Base-by-base conservation (phyloP, 2,888 invertebrate species). In the Acrobasis repandana region DNA sequence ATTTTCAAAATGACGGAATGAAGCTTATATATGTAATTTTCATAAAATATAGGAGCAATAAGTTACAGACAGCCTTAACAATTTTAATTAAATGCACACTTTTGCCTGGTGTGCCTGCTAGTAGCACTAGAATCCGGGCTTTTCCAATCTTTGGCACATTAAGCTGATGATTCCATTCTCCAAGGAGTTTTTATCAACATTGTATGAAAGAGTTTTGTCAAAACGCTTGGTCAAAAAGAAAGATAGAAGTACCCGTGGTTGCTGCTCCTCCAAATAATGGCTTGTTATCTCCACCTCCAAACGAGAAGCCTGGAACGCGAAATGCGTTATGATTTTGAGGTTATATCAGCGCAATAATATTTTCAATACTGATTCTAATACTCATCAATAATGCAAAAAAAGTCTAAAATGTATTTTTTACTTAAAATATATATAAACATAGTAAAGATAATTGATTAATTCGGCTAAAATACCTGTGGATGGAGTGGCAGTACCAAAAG, bases 261-360 rank as follows among this genome's bases (percentile, higher is more conserved):
- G 73, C 64, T 10, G 75, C 62, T 57, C 82, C 83, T 56, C 83
- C 83, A 73, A 85, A 82, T 52, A 86, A 60, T 5, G 85, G 66
- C 73, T 93, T 92, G 36, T 77, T 72, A 74, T 93, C 93, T n/a
- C 92, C 92, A 63, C 88, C 77, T 0, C 88, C 90, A 69, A 86
- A 86, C 33, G 85, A 47, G 66, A 86, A 83, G 0, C 88, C 89
- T 86, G 74, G 38, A 80, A 77, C 3, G 10, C 28, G 10, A 33
- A 15, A 14, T 56, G 11, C 28, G 20, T 20, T 54, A 36, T 18
- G 50, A 52, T 14, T 61, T 56, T 63, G 52, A 69, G 67, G 63
- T 63, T 66, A 66, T 33, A 18, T 16, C 15, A 34, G 8, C 38
- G 16, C 14, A 0, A n/a, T 48, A 20, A 14, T 14, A 52, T 46